phyloP scores from a whole-genome alignment of 2,888 invertebrate genomes.

The Drosophila subsilvestris region DNA sequence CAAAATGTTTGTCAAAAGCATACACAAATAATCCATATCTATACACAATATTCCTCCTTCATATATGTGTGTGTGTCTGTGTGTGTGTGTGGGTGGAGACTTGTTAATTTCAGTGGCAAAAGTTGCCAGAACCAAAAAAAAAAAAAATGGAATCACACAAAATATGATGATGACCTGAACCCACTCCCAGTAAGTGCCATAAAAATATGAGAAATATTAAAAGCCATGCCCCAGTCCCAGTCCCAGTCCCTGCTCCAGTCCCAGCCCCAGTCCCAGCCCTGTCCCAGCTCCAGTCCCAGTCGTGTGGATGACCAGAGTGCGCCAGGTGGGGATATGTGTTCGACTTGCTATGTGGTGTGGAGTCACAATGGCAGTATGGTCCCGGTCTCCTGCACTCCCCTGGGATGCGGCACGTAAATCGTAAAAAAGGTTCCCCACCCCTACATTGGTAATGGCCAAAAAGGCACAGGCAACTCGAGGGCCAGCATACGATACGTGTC shows the following conservation, averaged over 20 bases:
- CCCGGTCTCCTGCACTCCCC: slow-evolving; percentile 46
- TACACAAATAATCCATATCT: slow-evolving; percentile 31
- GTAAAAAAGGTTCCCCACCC: slow-evolving; percentile 72
- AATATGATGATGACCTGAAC: slow-evolving; percentile 63
- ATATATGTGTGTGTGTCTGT: slow-evolving; percentile 2
- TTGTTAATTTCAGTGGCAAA: slow-evolving; percentile 76
- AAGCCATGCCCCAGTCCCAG: slow-evolving; percentile 47
- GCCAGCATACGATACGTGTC: slow-evolving; percentile 36
- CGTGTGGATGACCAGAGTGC: slow-evolving; percentile 50
- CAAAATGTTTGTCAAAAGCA: slow-evolving; percentile 55
- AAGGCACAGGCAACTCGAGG: slow-evolving; percentile 24
- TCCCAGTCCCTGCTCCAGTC: too few relatives aligned
- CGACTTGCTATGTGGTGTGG: slow-evolving; percentile 4
- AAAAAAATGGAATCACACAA: slow-evolving; percentile 59
- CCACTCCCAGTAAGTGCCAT: slow-evolving; percentile 57
- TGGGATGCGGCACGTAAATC: slow-evolving; percentile 74
- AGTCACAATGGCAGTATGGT: slow-evolving; percentile 9
- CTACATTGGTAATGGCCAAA: slow-evolving; percentile 48
- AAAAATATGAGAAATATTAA: slow-evolving; percentile 78
- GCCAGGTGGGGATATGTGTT: slow-evolving; percentile 33
- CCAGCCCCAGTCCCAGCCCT: slow-evolving; percentile 22
- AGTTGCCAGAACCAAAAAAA: slow-evolving; percentile 50
- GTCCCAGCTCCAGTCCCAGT: slow-evolving; percentile 10
- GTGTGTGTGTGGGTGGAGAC: slow-evolving; percentile 32
- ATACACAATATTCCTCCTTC: not conserved